Base-by-base conservation (phyloP, 2,888 invertebrate genomes). In the Eurytoma californica region DNA sequence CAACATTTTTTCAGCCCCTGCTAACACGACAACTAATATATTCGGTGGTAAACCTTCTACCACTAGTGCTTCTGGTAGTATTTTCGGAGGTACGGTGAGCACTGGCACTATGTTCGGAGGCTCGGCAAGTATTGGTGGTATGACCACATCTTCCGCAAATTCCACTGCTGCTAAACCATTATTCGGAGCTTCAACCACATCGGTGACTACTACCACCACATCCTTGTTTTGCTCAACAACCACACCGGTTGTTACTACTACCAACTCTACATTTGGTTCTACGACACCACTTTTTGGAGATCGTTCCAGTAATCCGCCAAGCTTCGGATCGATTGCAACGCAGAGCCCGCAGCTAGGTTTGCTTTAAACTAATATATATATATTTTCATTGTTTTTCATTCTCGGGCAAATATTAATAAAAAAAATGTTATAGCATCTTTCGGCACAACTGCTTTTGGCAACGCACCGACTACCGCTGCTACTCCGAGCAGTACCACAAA, bases 391-490 rank as follows among this genome's bases (percentile, higher is more conserved):
- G 0, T 53, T 53, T 2, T n/a, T 16, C 14, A 14, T 53, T 4
- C n/a, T 53, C 14, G 53, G 14, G 5, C 2, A 28, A n/a, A 9
- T 61, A 3, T 4, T 30, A 30, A 14, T 28, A 16, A 30, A 28
- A 12, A 61, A 28, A 0, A 28, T 28, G 3, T 30, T 7, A 58
- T 3, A 55, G 51, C 5, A 49, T n/a, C 67, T 39, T 77, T 77
- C 20, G 63, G 57, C 13, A 63, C 81, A 47, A 79, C 79, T 12
- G 47, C 80, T 18, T 84, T 84, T 65, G 82, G 82, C 7, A 78
- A 60, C 39, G 80, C 81, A 39, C 39, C 68, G 4, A 63, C 63
- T 13, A 20, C 24, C 13, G 14, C 47, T 7, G 12, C n/a, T 0
- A 63, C 63, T 39, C 12, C 18, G 3, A 12, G 63, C 39, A 39